Evolutionary conservation across 2,888 invertebrate genomes (phyloP), one percentile per base, ranked within the genome.

Genomic region (Drosophila mettleri): DNA sequence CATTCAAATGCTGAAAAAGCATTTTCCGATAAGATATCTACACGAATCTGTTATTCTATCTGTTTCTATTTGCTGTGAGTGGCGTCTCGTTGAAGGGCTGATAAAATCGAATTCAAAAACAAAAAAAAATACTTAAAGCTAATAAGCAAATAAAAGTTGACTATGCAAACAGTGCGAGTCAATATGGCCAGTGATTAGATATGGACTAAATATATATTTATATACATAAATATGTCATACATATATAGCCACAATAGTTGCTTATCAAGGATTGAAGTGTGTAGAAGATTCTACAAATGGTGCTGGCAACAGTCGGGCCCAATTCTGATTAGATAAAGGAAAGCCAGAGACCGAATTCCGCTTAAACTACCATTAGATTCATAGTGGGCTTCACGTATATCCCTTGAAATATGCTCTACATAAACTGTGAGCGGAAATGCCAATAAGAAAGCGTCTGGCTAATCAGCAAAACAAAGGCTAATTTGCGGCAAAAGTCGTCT

Each of bases 401-500:
- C 4, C 48, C 68, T n/a, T 22, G 20, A 34, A 61, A 61, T 68
- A 67, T 60, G 69, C 63, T 12, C 41, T 16, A 29, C 9, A 65
- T 4, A 69, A 74, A 64, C 55, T 49, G 58, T 22, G 24, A 34
- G n/a, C 85, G 83, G 89, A 83, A 83, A 62, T 80, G 33, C 74
- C 86, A 77, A 80, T 86, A 86, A 72, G 86, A 64, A 76, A 54
- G 27, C 70, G 74, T 70, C 65, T 61, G 33, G 20, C 41, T 62
- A 76, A 86, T 83, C 86, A 83, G 39, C 38, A 45, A 66, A 68
- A 75, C 85, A 87, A 86, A 78, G 62, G 78, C 73, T 84, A 86
- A 88, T 86, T 88, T 84, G 84, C 59, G 78, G 84, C 67, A 67
- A 83, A 86, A 82, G 58, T 67, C 68, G 64, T 57, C 57, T 86